Evolutionary conservation across 2,113 vertebrate genomes (phyloP).

Genomic region (Lethenteron reissneri): DNA sequence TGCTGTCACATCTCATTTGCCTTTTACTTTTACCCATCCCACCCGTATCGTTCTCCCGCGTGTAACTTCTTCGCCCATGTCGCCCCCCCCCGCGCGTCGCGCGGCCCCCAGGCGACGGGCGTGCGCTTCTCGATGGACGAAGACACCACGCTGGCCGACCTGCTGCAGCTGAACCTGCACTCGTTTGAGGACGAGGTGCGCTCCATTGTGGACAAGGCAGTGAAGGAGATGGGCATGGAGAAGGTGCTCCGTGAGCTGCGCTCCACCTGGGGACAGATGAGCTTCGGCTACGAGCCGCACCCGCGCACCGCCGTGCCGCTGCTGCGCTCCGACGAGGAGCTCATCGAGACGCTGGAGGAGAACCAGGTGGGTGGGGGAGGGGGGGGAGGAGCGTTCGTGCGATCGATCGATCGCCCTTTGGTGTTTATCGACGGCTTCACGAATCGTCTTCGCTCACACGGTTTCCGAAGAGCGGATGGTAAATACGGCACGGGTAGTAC

Average conservation of each 20-base stretch:
- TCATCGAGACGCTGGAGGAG: conserved; percentile 69
- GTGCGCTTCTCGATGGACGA: conserved; percentile 46
- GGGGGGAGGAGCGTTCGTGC: no score
- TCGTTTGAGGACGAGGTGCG: conserved; percentile 60
- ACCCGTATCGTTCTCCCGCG: no score
- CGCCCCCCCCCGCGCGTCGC: no score
- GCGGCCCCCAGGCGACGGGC: conserved; percentile 21
- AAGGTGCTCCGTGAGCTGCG: conserved; percentile 39
- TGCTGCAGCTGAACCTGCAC: conserved; percentile 61
- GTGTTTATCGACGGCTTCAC: no score
- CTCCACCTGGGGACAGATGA: conserved; percentile 42
- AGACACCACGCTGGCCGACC: conserved; percentile 43
- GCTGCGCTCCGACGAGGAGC: conserved; percentile 42
- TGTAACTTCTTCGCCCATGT: no score
- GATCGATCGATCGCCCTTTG: no score
- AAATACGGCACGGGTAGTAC: no score
- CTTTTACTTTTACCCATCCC: no score
- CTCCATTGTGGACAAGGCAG: conserved; percentile 58
- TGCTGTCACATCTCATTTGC: no score
- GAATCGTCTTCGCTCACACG: no score
- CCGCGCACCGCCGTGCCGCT: conserved; percentile 30
- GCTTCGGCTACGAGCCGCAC: conserved; percentile 58
- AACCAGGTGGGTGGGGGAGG: conserved; percentile 27
- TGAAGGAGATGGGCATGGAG: conserved; percentile 54
- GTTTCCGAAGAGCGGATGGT: no score